Conservation (phyloP, 64 coral and sea anemone species). For the Anthopleura sola region DNA sequence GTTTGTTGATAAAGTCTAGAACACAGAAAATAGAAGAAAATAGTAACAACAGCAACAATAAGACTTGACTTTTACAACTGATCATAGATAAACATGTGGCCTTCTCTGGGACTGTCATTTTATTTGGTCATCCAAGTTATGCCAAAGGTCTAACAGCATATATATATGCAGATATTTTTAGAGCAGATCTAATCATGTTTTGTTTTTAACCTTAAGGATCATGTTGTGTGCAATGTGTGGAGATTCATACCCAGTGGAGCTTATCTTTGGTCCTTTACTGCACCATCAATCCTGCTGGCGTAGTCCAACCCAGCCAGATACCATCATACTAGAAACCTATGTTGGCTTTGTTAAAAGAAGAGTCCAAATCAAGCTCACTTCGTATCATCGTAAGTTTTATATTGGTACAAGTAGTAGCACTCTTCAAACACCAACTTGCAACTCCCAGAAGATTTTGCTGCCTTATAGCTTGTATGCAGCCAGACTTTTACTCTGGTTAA, state of each 20-base stretch:
- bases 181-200: background rate
- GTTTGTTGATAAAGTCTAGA: too few species aligned
- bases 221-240: slow-evolving; percentile 97
- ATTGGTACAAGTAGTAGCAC: background rate
- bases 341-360: slow-evolving; percentile 82
- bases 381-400: slow-evolving; percentile 89
- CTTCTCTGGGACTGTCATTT: too few species aligned
- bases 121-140: too few species aligned
- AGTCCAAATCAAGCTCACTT: slow-evolving; percentile 92
- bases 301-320: slow-evolving; percentile 75
- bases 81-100: too few species aligned
- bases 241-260: slow-evolving; percentile 91
- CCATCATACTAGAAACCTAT: slow-evolving; percentile 85
- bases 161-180: background rate
- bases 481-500: too few species aligned
- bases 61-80: too few species aligned
- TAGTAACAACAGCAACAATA: too few species aligned
- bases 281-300: slow-evolving; percentile 94
- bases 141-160: background rate
- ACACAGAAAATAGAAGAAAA: too few species aligned
- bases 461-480: too few species aligned
- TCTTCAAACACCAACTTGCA: background rate
- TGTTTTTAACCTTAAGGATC: slow-evolving; percentile 48
- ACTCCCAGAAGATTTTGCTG: too few species aligned
- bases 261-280: slow-evolving; percentile 90